phyloP scores from a whole-genome alignment of 2,797 vertebrate genomes.

The Chelonia mydas region DNA sequence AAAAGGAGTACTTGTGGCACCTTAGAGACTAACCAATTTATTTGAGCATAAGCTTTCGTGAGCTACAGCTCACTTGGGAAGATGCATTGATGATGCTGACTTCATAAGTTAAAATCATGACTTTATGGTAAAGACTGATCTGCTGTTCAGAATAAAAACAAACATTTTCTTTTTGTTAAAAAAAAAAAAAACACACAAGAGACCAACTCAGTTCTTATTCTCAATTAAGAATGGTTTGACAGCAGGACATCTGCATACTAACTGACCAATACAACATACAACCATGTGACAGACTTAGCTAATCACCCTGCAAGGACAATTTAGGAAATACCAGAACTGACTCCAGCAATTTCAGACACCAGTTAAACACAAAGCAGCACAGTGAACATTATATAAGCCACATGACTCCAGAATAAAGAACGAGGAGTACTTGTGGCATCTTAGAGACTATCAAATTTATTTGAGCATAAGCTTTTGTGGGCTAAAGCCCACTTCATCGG shows the following conservation, averaged over 20 bases:
- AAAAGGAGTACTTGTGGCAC: too few relatives aligned
- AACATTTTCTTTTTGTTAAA: constrained; percentile 41
- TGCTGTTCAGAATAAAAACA: constrained; percentile 69
- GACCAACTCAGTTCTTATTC: background rate
- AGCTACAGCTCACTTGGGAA: too few relatives aligned
- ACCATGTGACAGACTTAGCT: background rate
- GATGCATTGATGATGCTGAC: constrained; percentile 22
- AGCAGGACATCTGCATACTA: background rate
- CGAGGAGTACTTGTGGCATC: too few relatives aligned
- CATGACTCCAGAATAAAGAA: background rate
- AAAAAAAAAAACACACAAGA: background rate
- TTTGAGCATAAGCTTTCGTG: too few relatives aligned
- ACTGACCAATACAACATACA: background rate
- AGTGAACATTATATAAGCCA: background rate
- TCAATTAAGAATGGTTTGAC: background rate
- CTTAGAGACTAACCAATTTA: too few relatives aligned
- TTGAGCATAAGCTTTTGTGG: too few relatives aligned
- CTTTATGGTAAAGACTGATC: constrained; percentile 59
- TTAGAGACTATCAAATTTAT: too few relatives aligned
- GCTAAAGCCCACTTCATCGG: too few relatives aligned
- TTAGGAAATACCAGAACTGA: background rate
- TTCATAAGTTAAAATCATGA: constrained; percentile 74
- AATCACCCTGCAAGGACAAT: background rate
- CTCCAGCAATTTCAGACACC: background rate
- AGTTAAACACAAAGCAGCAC: background rate